phyloP scores from a whole-genome alignment of 53 echinoderm and acorn worm species.

The Arbacia lixula region DNA sequence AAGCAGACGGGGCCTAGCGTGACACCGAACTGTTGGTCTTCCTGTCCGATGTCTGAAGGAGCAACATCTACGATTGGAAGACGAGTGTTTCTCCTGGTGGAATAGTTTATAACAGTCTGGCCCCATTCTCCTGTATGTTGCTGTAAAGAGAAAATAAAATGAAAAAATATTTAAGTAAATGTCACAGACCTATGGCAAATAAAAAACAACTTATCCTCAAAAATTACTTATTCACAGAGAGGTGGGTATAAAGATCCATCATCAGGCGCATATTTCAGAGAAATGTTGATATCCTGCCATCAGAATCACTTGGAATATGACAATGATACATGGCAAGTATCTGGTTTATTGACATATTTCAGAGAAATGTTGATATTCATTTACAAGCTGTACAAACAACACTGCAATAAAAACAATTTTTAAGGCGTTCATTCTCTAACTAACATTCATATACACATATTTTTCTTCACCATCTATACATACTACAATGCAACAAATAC shows the following conservation, averaged over 20 bases:
- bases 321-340: too few species aligned
- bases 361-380: too few species aligned
- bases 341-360: too few species aligned
- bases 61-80: slow-evolving; percentile 93
- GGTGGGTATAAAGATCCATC: too few species aligned
- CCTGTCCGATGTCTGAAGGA: slow-evolving; percentile 80
- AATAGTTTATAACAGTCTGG: slow-evolving; percentile 77
- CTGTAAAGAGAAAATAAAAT: slow-evolving; percentile 39
- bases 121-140: slow-evolving; percentile 72
- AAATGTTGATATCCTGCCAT: too few species aligned
- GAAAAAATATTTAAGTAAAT: background rate
- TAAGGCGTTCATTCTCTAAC: background rate
- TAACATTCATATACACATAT: too few species aligned
- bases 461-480: too few species aligned
- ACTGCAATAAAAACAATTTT: background rate
- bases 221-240: too few species aligned
- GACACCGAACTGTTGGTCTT: slow-evolving; percentile 85
- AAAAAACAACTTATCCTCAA: background rate
- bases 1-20: slow-evolving; percentile 94
- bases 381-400: too few species aligned
- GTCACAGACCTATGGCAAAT: background rate
- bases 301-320: too few species aligned
- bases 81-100: slow-evolving; percentile 81
- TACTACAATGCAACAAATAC: too few species aligned
- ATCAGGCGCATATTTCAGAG: too few species aligned